Evolutionary conservation across 2,797 vertebrate genomes (phyloP).

Genomic region (Mareca penelope): DNA sequence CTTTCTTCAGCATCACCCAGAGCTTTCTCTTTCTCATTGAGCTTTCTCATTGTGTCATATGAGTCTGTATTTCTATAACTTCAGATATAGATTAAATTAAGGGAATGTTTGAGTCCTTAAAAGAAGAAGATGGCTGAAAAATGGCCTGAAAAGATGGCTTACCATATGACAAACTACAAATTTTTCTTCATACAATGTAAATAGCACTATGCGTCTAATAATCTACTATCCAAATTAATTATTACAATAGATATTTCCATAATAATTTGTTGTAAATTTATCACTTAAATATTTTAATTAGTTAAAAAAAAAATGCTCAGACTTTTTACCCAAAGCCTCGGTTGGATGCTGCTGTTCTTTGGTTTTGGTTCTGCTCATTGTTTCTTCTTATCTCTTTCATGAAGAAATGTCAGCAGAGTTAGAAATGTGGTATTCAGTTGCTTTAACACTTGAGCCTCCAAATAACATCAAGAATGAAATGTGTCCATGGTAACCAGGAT

Average conservation of each 20-base stretch:
- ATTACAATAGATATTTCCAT: not conserved
- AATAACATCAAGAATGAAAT: not conserved
- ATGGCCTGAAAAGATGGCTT: not conserved
- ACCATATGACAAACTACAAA: not conserved
- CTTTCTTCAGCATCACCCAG: not conserved
- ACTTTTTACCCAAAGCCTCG: not conserved
- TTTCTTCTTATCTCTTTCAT: not conserved
- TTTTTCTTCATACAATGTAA: not conserved
- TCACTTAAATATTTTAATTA: not conserved
- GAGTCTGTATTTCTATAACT: not conserved
- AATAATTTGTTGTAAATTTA: not conserved
- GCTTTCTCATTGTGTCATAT: not conserved
- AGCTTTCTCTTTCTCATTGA: not conserved
- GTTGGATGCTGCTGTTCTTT: not conserved
- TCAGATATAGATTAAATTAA: not conserved
- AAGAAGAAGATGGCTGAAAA: not conserved
- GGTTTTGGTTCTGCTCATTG: not conserved
- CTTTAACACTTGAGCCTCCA: constrained; percentile 9
- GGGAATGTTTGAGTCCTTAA: not conserved
- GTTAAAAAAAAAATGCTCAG: not conserved
- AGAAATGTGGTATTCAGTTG: not conserved
- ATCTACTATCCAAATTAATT: not conserved
- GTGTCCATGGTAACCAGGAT: constrained; percentile 23
- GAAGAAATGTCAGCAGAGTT: not conserved
- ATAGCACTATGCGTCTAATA: not conserved